Conservation (phyloP, 2,113 vertebrate genomes). For the Gallinago jamesoni region DNA sequence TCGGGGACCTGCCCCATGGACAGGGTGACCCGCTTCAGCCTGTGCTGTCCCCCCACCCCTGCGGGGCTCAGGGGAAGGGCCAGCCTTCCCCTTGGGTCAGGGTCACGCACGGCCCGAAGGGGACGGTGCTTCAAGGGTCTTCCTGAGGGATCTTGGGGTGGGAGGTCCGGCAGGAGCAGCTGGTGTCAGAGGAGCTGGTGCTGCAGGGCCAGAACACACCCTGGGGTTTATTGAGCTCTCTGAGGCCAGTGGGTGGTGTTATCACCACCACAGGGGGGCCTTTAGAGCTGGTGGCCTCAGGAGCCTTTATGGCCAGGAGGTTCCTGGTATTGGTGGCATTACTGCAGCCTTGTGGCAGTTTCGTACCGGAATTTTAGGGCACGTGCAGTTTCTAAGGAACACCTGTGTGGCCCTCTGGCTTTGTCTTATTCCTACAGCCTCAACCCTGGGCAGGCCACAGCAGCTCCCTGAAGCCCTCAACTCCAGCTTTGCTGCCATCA, state of each 20-base stretch:
- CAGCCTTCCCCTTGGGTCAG: fast-evolving
- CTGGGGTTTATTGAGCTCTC: fast-evolving
- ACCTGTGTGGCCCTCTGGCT: too few species aligned
- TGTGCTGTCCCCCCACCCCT: too few species aligned
- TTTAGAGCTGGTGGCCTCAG: fast-evolving
- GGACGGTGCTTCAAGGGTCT: fast-evolving
- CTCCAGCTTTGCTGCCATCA: not conserved
- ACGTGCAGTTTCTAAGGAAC: not conserved
- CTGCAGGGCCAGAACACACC: fast-evolving
- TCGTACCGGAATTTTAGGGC: not conserved
- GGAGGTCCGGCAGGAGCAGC: not conserved
- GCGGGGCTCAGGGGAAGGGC: too few species aligned
- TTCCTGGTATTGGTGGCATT: not conserved
- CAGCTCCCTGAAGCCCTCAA: not conserved
- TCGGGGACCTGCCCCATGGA: fast-evolving
- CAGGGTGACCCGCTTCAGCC: not conserved
- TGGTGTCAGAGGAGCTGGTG: not conserved
- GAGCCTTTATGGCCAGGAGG: not conserved
- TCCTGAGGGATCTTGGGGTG: fast-evolving
- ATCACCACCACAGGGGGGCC: fast-evolving
- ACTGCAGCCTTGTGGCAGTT: not conserved
- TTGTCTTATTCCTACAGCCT: not conserved
- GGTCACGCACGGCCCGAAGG: fast-evolving
- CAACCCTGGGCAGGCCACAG: fast-evolving
- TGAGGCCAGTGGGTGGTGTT: not conserved